Evolutionary conservation across 2,113 vertebrate genomes (phyloP).

Genomic region (Coturnix japonica): DNA sequence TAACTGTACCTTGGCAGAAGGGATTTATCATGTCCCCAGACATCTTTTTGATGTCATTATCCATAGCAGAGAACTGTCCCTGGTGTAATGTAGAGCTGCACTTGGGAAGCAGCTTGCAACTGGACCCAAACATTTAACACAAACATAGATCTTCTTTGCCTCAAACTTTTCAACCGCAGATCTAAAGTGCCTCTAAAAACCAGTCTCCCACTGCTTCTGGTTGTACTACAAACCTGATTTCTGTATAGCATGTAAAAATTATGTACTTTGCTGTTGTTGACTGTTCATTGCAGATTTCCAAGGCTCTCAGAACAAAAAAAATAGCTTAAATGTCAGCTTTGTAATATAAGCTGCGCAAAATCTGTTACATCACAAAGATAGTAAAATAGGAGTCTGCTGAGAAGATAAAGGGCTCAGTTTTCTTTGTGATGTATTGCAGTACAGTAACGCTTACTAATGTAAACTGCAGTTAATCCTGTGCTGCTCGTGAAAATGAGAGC

Average conservation of each 20-base stretch:
- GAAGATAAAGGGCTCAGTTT: neutral
- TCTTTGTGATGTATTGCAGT: neutral
- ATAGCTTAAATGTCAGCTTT: neutral
- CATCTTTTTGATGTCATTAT: fast-evolving
- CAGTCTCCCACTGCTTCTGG: neutral
- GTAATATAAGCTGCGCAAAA: neutral
- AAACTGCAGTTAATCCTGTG: neutral
- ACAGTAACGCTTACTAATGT: neutral
- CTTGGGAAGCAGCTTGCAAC: neutral
- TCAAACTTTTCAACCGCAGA: fast-evolving
- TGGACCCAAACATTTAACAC: neutral
- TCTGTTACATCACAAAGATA: neutral
- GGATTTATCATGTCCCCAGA: neutral
- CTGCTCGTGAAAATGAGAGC: neutral
- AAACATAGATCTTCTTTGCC: neutral
- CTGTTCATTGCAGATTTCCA: neutral
- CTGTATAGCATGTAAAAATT: neutral
- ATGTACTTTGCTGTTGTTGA: fast-evolving
- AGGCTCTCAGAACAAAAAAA: neutral
- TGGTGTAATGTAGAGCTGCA: neutral
- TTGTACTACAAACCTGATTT: neutral
- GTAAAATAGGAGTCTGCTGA: neutral
- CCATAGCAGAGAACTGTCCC: neutral
- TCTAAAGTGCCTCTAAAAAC: neutral
- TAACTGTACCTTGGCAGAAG: neutral